Evolutionary conservation across 2,113 vertebrate species (phyloP).

Genomic region (Oncorhynchus clarkii): DNA sequence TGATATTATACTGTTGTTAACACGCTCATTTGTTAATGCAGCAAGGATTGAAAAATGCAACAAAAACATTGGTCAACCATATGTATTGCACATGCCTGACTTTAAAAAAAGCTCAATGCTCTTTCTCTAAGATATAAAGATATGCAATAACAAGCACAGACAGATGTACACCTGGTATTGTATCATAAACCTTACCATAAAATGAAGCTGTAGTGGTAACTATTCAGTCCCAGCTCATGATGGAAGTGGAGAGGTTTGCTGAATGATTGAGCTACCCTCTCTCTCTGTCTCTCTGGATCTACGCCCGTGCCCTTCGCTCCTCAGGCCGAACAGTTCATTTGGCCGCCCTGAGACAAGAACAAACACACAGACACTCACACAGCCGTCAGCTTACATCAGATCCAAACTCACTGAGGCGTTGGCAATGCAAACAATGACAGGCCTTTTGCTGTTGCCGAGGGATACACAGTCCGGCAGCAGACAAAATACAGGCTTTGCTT

Average conservation of each 20-base stretch:
- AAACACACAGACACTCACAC: slow-evolving; percentile 53
- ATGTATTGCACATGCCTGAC: too few species aligned
- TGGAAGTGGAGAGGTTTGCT: too few species aligned
- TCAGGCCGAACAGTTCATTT: slow-evolving; percentile 57
- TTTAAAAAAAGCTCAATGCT: too few species aligned
- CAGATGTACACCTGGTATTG: too few species aligned
- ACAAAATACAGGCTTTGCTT: slow-evolving; percentile 29
- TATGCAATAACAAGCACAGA: too few species aligned
- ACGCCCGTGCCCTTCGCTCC: slow-evolving; percentile 56
- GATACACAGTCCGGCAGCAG: slow-evolving; percentile 35
- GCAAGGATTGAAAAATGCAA: neutral
- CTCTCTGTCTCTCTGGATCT: neutral
- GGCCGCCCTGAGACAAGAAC: slow-evolving; percentile 60
- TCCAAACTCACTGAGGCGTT: slow-evolving; percentile 58
- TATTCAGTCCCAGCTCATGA: too few species aligned
- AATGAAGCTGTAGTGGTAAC: too few species aligned
- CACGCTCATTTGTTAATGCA: slow-evolving; percentile 27
- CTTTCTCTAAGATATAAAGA: too few species aligned
- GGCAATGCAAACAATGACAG: slow-evolving; percentile 64
- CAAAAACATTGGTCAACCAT: too few species aligned
- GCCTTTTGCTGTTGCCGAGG: slow-evolving; percentile 23
- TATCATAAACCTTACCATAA: too few species aligned
- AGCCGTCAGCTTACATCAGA: slow-evolving; percentile 64
- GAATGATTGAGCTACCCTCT: too few species aligned
- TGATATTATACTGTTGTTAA: slow-evolving; percentile 30